phyloP scores from a whole-genome alignment of 2,888 invertebrate species.

The Platerodrilus igneus region DNA sequence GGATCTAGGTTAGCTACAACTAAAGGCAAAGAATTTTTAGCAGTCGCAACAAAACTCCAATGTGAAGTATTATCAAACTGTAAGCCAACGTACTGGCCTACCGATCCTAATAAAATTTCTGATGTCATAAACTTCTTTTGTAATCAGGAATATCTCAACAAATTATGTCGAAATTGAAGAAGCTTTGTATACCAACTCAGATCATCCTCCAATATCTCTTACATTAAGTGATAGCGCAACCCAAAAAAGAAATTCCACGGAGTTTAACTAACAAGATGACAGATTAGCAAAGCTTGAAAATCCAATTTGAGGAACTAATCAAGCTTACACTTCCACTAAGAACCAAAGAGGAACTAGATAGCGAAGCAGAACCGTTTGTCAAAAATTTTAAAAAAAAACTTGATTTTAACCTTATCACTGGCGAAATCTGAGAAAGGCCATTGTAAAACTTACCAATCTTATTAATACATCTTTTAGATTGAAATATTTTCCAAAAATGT shows the following conservation, averaged over 20 bases:
- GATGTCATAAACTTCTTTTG: too few species aligned
- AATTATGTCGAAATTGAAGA: constrained; percentile 3
- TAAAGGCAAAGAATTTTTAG: too few species aligned
- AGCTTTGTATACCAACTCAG: constrained; percentile 5
- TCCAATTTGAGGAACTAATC: constrained; percentile 7
- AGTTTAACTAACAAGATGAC: background rate
- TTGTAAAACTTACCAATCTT: constrained; percentile 2
- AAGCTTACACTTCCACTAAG: constrained; percentile 2
- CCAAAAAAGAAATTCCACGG: constrained; percentile 3
- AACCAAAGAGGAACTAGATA: constrained; percentile 1
- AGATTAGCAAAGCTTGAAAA: constrained; percentile 7
- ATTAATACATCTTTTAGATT: constrained; percentile 5
- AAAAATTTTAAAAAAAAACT: background rate
- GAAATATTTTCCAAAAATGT: constrained; percentile 6
- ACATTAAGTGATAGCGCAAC: background rate
- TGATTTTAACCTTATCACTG: constrained; percentile 3
- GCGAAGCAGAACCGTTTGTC: background rate
- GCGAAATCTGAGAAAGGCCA: constrained; percentile 3
- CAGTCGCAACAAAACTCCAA: too few species aligned
- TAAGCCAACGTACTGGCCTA: constrained; percentile 10
- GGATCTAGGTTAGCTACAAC: constrained; percentile 9
- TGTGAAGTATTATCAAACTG: constrained; percentile 7
- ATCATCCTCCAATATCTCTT: too few species aligned
- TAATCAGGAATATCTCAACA: constrained; percentile 1
- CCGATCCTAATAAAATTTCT: constrained; percentile 9